Evolutionary conservation across 2,888 invertebrate genomes (phyloP).

Genomic region (Lamellibrachia satsuma): DNA sequence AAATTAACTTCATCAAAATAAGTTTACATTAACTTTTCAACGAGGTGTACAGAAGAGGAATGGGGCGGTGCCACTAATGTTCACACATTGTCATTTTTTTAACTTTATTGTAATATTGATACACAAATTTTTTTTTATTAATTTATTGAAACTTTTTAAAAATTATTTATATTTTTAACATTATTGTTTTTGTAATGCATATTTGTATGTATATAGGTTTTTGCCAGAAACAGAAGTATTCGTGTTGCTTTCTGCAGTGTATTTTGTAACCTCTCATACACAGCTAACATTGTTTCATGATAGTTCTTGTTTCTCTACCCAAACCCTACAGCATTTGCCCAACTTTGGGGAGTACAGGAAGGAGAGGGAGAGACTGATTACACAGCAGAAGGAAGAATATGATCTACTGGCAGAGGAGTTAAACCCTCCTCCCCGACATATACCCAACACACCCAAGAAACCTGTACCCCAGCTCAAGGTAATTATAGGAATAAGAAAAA

Average conservation of each 20-base stretch:
- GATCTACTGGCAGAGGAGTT: conserved; percentile 78
- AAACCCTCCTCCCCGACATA: conserved; percentile 38
- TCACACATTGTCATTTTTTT: no score
- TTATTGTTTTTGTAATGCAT: no score
- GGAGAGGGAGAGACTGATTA: conserved; percentile 75
- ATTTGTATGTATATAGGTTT: no score
- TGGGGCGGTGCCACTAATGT: no score
- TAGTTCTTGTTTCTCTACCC: neutral
- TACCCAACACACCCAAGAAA: conserved; percentile 49
- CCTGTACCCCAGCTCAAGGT: conserved; percentile 60
- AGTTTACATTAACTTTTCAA: neutral
- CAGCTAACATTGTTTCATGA: no score
- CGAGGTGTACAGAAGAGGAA: neutral
- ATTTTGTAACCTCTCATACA: no score
- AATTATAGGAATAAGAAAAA: conserved; percentile 27
- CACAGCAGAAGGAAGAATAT: conserved; percentile 66
- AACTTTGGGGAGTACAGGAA: conserved; percentile 87
- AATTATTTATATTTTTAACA: no score
- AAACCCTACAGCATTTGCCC: conserved; percentile 75
- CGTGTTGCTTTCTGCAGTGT: no score
- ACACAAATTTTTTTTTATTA: no score
- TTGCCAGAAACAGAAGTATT: no score
- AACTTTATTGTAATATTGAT: no score
- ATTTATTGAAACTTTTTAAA: no score
- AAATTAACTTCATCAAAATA: neutral